A percentile compares a stretch with the other conserved stretches of the same genome.
Evolutionary conservation across 2,888 invertebrate species (phyloP).

Genomic region (Phortica magna): DNA sequence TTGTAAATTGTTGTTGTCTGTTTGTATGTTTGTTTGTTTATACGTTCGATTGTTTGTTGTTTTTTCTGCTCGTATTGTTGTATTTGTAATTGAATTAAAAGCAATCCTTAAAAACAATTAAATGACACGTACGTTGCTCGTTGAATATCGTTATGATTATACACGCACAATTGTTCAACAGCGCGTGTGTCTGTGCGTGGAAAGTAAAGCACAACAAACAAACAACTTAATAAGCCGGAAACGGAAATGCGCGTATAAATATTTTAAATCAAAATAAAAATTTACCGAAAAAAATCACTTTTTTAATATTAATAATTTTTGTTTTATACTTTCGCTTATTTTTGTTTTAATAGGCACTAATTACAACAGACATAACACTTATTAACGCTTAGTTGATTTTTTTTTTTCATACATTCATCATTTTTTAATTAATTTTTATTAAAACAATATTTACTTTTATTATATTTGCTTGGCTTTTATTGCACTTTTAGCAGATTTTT

Average conservation of each 20-base stretch:
- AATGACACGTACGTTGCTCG: slow-evolving; percentile 57
- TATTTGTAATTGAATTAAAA: slow-evolving; percentile 51
- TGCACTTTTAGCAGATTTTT: slow-evolving; percentile 1
- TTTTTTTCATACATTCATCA: slow-evolving; percentile 31
- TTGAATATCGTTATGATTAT: slow-evolving; percentile 15
- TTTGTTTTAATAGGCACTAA: slow-evolving; percentile 30
- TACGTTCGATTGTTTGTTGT: slow-evolving; percentile 3
- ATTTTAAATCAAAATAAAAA: slow-evolving; percentile 13
- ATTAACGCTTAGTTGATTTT: slow-evolving; percentile 8
- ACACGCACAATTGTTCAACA: background rate
- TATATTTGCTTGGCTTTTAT: background rate
- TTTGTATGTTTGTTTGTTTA: too few relatives aligned
- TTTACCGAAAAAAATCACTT: background rate
- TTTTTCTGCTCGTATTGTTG: slow-evolving; percentile 4
- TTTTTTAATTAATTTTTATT: background rate
- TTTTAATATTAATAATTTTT: background rate
- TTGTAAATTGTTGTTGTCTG: background rate
- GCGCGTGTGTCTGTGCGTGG: background rate
- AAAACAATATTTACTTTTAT: background rate
- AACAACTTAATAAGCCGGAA: slow-evolving; percentile 31
- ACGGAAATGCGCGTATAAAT: slow-evolving; percentile 40
- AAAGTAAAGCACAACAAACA: slow-evolving; percentile 23
- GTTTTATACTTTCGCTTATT: slow-evolving; percentile 26
- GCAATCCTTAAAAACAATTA: slow-evolving; percentile 69
- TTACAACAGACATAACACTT: slow-evolving; percentile 33